A percentile compares a stretch with the other conserved stretches of the same genome.
These are phyloP conservation scores for Amphiprion clarkii DNA, from an alignment of 2,797 vertebrate species.

Conservation along the genomic window DNA sequence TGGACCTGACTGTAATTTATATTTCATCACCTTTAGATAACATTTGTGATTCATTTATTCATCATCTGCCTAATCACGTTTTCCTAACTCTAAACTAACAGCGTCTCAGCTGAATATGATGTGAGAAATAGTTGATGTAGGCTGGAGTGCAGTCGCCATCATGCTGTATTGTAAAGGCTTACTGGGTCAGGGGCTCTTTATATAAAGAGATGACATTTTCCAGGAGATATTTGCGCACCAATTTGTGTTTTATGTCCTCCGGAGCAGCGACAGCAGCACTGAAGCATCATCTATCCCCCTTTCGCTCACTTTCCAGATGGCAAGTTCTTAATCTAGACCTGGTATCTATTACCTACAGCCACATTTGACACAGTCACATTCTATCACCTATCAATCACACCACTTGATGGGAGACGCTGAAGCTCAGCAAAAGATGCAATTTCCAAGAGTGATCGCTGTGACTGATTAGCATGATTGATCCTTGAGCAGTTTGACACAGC, in stretches of 20 bases:
- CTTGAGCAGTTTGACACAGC: constrained; percentile 31
- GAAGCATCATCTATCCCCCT: constrained; percentile 58
- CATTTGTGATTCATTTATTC: constrained; percentile 27
- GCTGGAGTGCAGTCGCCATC: constrained; percentile 22
- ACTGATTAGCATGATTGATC: constrained; percentile 67
- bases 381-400: constrained; percentile 69
- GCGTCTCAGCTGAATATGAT: constrained; percentile 27
- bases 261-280: constrained; percentile 36
- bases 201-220: constrained; percentile 66
- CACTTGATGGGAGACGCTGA: constrained; percentile 38
- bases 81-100: constrained; percentile 26
- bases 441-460: constrained; percentile 58
- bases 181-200: constrained; percentile 53
- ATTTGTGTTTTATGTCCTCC: constrained; percentile 71
- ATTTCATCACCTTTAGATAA: constrained; percentile 1
- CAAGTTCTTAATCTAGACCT: constrained; percentile 67
- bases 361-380: constrained; percentile 67
- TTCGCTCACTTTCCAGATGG: constrained; percentile 64
- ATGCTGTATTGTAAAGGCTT: constrained; percentile 34
- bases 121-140: constrained; percentile 28
- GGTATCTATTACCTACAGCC: constrained; percentile 69
- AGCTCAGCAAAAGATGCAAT: constrained; percentile 41
- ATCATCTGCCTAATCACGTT: neutral
- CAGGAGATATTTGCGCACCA: constrained; percentile 71
- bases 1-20: neutral